phyloP scores from a whole-genome alignment of 2,888 invertebrate species.

The Argynnis bischoffii region DNA sequence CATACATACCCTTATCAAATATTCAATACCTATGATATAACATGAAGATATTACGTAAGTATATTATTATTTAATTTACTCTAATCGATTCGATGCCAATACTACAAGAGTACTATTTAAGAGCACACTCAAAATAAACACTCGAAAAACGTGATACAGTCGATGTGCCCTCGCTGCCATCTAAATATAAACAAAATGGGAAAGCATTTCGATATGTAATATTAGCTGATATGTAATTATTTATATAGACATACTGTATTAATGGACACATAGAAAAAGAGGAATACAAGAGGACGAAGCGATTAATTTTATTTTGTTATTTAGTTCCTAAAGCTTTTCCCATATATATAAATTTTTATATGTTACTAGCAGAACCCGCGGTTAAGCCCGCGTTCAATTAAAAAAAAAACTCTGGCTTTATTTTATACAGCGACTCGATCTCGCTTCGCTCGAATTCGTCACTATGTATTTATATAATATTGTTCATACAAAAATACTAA shows the following conservation, averaged over 20 bases:
- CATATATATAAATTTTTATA: no score
- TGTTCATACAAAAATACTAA: no score
- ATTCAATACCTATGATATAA: not conserved
- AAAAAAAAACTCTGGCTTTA: no score
- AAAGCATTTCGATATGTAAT: not conserved
- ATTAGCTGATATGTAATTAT: no score
- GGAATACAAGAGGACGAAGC: not conserved
- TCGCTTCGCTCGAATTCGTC: no score
- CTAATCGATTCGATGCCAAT: not conserved
- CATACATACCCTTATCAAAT: not conserved
- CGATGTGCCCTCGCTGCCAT: not conserved
- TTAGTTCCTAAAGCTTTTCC: no score
- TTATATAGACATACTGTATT: no score
- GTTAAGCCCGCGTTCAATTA: no score
- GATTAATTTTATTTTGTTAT: not conserved
- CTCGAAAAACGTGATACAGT: slow-evolving; percentile 8
- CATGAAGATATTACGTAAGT: not conserved
- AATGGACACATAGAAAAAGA: no score
- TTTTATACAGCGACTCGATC: no score
- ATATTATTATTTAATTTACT: not conserved
- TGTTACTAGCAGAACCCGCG: no score
- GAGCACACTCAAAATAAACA: not conserved
- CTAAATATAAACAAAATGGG: slow-evolving; percentile 7
- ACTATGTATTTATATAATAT: no score
- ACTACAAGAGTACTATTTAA: not conserved